phyloP scores from a whole-genome alignment of 2,113 vertebrate species.

The Aldabrachelys gigantea region DNA sequence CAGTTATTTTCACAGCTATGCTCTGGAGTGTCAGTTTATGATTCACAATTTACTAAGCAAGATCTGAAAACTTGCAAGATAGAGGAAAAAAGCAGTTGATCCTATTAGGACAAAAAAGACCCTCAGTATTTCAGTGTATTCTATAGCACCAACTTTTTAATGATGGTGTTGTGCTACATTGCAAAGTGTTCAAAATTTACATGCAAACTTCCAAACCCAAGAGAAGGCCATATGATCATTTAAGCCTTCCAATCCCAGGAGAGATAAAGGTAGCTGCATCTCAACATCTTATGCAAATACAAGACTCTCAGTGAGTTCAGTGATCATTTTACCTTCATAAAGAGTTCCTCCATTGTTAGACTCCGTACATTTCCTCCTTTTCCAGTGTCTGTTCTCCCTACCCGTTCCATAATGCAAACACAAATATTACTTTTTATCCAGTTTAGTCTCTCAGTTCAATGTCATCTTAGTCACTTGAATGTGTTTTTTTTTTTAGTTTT shows the following conservation, averaged over 20 bases:
- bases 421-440: background rate
- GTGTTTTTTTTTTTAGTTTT: background rate
- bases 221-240: background rate
- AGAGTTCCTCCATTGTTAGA: background rate
- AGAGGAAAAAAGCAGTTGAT: conserved; percentile 24
- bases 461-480: background rate
- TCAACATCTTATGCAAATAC: background rate
- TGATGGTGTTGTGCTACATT: conserved; percentile 10
- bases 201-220: background rate
- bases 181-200: conserved; percentile 35
- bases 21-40: conserved; percentile 73
- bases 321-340: background rate
- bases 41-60: conserved; percentile 74
- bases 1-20: conserved; percentile 75
- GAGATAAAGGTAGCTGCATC: background rate
- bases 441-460: background rate
- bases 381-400: background rate
- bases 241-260: background rate
- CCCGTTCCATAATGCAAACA: background rate
- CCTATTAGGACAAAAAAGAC: conserved; percentile 46
- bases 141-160: conserved; percentile 15
- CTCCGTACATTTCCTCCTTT: background rate
- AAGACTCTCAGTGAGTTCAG: background rate
- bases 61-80: conserved; percentile 46
- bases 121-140: background rate